phyloP scores from a whole-genome alignment of 2,797 vertebrate genomes.

The Lithobates sylvaticus region DNA sequence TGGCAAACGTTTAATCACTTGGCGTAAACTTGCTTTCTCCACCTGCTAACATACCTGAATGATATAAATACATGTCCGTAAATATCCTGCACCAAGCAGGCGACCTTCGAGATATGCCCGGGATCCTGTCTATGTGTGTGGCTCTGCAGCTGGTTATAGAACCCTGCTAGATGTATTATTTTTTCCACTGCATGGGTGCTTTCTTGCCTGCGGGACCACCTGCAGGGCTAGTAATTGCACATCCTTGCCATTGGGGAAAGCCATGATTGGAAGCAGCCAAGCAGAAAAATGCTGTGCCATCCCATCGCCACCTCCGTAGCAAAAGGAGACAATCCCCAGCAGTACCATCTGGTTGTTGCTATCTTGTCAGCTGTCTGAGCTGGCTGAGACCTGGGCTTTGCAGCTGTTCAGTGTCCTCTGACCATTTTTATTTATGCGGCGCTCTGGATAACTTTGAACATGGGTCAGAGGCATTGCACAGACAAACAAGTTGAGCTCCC shows the following conservation, averaged over 20 bases:
- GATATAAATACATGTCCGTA: constrained; percentile 24
- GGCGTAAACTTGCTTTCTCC: neutral
- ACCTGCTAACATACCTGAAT: constrained; percentile 3
- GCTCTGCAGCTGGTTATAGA: constrained; percentile 95
- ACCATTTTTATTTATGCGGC: constrained; percentile 74
- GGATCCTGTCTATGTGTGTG: constrained; percentile 82
- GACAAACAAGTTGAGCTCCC: constrained; percentile 80
- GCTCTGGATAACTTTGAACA: constrained; percentile 75
- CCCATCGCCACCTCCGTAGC: constrained; percentile 93
- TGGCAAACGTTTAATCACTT: neutral
- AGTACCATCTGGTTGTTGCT: constrained; percentile 94
- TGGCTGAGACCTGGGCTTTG: constrained; percentile 84
- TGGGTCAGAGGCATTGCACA: constrained; percentile 78
- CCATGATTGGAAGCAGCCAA: constrained; percentile 94
- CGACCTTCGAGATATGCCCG: constrained; percentile 78
- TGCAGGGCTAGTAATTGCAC: constrained; percentile 95
- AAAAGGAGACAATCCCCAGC: constrained; percentile 87
- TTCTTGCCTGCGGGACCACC: constrained; percentile 90
- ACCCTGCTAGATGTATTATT: constrained; percentile 90
- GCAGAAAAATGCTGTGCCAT: constrained; percentile 98
- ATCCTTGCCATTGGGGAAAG: constrained; percentile 89
- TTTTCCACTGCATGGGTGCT: constrained; percentile 88
- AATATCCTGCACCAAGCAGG: constrained; percentile 70
- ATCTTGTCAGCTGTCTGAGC: constrained; percentile 91
- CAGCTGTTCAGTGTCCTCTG: constrained; percentile 92